Conservation (phyloP, 2,888 invertebrate species). For the Hymenopus coronatus region DNA sequence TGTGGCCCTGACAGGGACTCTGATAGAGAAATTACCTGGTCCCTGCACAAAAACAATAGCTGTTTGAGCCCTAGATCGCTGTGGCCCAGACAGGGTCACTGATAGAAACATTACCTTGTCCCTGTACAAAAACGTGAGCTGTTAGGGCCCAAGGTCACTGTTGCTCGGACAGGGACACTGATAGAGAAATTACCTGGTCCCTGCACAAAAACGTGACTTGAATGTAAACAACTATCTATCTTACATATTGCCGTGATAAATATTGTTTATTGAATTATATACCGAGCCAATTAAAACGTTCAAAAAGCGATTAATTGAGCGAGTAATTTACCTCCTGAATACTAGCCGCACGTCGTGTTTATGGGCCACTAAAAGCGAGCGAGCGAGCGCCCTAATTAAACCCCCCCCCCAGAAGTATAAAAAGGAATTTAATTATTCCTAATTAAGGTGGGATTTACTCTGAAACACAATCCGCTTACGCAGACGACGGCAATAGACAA, state of each 20-base stretch:
- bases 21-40: not conserved
- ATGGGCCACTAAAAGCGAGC: too few relatives aligned
- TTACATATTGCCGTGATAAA: not conserved
- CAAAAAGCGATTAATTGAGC: not conserved
- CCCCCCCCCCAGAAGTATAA: not conserved
- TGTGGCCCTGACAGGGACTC: too few relatives aligned
- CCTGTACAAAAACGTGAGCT: too few relatives aligned
- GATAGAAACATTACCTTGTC: too few relatives aligned
- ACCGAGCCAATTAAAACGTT: not conserved
- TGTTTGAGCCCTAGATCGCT: too few relatives aligned
- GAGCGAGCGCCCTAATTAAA: not conserved
- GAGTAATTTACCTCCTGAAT: not conserved
- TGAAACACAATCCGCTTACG: not conserved
- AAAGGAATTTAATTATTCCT: conserved; percentile 32
- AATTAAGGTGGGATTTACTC: conserved; percentile 24
- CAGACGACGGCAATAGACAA: not conserved
- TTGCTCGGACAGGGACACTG: too few relatives aligned
- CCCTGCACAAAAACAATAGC: too few relatives aligned
- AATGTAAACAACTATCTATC: not conserved
- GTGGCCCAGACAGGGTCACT: too few relatives aligned
- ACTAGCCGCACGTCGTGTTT: too few relatives aligned
- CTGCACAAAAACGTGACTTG: not conserved
- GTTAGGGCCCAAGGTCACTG: too few relatives aligned
- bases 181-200: too few relatives aligned
- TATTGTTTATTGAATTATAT: not conserved